Percentiles rank a stretch among this genome's conserved stretches.
phyloP scores from a whole-genome alignment of 2,888 invertebrate genomes.

The Romanomermis culicivorax region DNA sequence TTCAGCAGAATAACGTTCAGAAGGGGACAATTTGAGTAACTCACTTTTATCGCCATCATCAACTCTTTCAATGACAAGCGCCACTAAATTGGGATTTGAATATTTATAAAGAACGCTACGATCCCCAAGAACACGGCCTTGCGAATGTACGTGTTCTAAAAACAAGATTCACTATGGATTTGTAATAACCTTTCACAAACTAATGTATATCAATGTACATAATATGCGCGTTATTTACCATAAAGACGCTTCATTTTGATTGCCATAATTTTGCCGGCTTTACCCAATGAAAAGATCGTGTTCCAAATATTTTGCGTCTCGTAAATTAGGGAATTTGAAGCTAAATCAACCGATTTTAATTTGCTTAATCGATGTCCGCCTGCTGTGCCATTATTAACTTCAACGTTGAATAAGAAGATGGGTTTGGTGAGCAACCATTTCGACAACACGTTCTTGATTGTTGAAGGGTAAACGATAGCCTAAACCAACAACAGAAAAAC shows the following conservation, averaged over 20 bases:
- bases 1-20: no score
- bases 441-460: background rate
- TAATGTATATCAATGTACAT: no score
- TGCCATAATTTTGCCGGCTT: slow-evolving; percentile 18
- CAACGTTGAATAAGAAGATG: background rate
- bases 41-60: slow-evolving; percentile 53
- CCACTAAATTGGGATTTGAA: slow-evolving; percentile 83
- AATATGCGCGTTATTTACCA: no score
- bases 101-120: slow-evolving; percentile 94
- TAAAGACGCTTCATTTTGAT: slow-evolving; percentile 18
- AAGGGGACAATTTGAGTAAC: no score
- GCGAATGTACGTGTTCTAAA: slow-evolving; percentile 53
- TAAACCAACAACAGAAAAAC: no score
- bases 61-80: slow-evolving; percentile 53
- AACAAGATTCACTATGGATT: background rate
- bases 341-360: background rate
- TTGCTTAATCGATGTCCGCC: background rate
- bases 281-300: slow-evolving; percentile 15
- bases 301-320: slow-evolving; percentile 14
- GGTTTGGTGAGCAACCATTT: background rate
- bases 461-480: background rate
- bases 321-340: background rate
- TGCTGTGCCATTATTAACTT: background rate
- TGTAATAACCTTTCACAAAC: no score
- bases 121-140: slow-evolving; percentile 79